phyloP scores from a whole-genome alignment of 2,888 invertebrate genomes.

The Eutolmus rufibarbis region DNA sequence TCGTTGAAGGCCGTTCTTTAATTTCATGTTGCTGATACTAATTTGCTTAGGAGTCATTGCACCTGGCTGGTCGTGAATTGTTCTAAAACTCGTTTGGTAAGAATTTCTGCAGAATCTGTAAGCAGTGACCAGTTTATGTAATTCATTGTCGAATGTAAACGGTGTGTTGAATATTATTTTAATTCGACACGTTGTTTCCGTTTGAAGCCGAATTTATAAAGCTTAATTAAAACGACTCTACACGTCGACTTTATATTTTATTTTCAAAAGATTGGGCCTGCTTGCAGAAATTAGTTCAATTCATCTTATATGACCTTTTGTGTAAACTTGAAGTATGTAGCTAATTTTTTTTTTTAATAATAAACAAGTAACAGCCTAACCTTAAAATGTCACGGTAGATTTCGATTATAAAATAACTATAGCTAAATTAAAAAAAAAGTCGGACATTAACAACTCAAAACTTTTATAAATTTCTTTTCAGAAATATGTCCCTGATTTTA shows the following conservation, averaged over 20 bases:
- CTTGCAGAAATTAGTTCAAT: not conserved
- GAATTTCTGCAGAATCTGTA: not conserved
- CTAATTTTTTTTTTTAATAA: not conserved
- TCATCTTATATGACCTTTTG: not conserved
- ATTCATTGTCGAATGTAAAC: not conserved
- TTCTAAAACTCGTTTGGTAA: not conserved
- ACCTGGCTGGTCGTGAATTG: not conserved
- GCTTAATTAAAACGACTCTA: not conserved
- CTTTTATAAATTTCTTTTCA: no score
- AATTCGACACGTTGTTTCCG: not conserved
- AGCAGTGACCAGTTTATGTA: not conserved
- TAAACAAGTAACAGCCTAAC: not conserved
- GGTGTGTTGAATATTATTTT: not conserved
- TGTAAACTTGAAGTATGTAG: not conserved
- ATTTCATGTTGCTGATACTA: not conserved
- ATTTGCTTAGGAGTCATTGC: not conserved
- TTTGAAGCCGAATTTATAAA: not conserved
- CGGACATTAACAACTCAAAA: no score
- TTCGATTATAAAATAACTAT: no score
- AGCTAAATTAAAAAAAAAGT: no score
- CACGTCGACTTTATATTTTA: not conserved
- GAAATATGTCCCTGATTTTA: not conserved
- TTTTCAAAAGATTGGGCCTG: not conserved
- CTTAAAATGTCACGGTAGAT: not conserved
- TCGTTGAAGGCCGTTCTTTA: not conserved